Percentiles rank a stretch among this genome's conserved stretches.
phyloP scores from a whole-genome alignment of 2,113 vertebrate genomes.

The Malurus cyaneus region DNA sequence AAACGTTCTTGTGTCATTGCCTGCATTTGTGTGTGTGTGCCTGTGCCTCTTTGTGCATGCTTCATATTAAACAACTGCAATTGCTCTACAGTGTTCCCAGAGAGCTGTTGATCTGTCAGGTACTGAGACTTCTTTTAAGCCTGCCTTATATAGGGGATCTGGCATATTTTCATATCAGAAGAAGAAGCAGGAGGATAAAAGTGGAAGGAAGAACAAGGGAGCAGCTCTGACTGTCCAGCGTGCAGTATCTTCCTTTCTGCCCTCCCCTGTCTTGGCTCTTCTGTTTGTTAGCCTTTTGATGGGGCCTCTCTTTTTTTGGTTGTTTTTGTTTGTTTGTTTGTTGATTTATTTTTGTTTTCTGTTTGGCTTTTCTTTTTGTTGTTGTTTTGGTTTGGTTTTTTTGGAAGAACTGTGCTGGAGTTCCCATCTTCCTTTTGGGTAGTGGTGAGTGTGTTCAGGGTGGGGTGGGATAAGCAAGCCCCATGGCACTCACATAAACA shows the following conservation, averaged over 20 bases:
- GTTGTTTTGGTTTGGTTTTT: not conserved
- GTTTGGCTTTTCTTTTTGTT: too few relatives aligned
- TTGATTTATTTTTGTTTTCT: too few relatives aligned
- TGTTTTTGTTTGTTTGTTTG: too few relatives aligned
- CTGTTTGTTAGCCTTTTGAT: not conserved
- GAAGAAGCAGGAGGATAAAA: not conserved
- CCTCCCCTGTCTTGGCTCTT: not conserved
- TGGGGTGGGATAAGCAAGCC: not conserved
- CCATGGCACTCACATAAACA: not conserved
- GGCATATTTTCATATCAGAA: not conserved
- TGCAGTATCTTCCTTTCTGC: not conserved
- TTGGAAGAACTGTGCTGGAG: not conserved
- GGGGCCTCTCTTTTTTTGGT: not conserved
- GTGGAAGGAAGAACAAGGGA: not conserved
- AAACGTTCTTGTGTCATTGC: not conserved
- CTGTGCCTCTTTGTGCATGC: not conserved
- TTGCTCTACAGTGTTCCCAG: not conserved
- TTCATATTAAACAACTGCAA: not conserved
- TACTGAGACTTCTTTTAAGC: not conserved
- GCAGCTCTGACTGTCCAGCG: not conserved
- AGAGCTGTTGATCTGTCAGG: conserved; percentile 10
- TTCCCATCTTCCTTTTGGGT: not conserved
- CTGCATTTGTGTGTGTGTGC: not conserved
- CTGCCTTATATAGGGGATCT: not conserved
- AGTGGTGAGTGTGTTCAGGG: not conserved